phyloP scores from a whole-genome alignment of 1,140 invertebrate genomes.

The Chrysopa pallens region DNA sequence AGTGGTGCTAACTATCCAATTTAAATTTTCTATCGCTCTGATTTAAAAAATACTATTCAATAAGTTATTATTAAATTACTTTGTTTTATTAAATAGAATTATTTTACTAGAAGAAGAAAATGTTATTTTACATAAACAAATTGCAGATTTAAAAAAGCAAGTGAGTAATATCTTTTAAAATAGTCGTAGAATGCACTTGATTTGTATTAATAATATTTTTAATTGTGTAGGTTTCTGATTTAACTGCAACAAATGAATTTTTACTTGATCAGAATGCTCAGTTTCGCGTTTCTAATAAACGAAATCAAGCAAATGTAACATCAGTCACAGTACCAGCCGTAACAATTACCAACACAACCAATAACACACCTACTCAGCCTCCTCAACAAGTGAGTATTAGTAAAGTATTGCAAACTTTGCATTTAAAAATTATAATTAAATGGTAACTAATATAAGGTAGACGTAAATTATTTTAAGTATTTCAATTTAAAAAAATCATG shows the following conservation, averaged over 20 bases:
- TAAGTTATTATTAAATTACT: no score
- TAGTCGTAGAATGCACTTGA: not conserved
- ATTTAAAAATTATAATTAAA: no score
- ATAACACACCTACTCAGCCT: constrained; percentile 17
- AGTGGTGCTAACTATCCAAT: no score
- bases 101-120: constrained; percentile 57
- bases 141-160: constrained; percentile 56
- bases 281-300: constrained; percentile 43
- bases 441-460: no score
- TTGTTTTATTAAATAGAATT: constrained; percentile 14
- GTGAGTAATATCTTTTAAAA: constrained; percentile 13
- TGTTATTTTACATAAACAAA: constrained; percentile 44
- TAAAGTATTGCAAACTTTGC: constrained; percentile 10
- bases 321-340: constrained; percentile 36
- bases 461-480: no score
- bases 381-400: constrained; percentile 26
- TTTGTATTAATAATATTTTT: not conserved
- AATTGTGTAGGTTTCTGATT: constrained; percentile 25
- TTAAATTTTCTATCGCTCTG: no score
- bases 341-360: constrained; percentile 30
- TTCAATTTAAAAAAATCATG: no score
- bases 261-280: constrained; percentile 65
- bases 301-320: constrained; percentile 26
- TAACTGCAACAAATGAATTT: constrained; percentile 67
- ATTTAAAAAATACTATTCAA: no score